A percentile compares a stretch with the other conserved stretches of the same genome.
These are phyloP conservation scores for Intellagama lesueurii DNA, from an alignment of 2,797 vertebrate genomes.

Conservation along the genomic window DNA sequence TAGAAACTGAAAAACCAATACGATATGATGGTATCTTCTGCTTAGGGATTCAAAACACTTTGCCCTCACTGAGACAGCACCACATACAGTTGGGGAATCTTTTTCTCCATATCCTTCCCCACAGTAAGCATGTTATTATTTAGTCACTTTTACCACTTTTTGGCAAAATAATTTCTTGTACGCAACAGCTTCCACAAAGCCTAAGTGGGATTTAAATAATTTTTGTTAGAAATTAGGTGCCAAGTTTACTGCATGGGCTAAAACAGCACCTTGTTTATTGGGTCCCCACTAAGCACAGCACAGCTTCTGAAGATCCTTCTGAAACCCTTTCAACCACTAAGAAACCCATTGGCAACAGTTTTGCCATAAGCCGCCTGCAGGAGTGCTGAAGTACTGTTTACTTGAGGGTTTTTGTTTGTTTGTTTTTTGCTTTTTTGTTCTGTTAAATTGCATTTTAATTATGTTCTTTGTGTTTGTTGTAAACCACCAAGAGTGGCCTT, in stretches of 20 bases:
- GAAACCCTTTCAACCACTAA: background rate
- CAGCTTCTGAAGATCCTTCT: background rate
- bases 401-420: too few species aligned
- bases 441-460: too few species aligned
- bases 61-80: background rate
- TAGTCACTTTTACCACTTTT: background rate
- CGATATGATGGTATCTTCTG: background rate
- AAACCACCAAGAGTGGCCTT: too few species aligned
- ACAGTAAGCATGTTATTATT: background rate
- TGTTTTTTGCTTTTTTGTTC: too few species aligned
- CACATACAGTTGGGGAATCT: conserved; percentile 1
- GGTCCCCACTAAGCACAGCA: background rate
- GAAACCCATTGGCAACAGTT: background rate
- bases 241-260: background rate
- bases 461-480: too few species aligned
- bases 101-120: background rate
- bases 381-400: too few species aligned
- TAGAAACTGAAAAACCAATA: background rate
- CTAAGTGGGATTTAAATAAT: background rate
- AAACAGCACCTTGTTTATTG: background rate
- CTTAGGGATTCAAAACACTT: conserved; percentile 3
- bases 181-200: conserved; percentile 8
- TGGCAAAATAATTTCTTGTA: background rate
- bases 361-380: background rate
- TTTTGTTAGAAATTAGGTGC: background rate